Percentiles rank a stretch among this genome's conserved stretches.
phyloP scores from a whole-genome alignment of 2,888 invertebrate species.

The Stenotaenia linearis region DNA sequence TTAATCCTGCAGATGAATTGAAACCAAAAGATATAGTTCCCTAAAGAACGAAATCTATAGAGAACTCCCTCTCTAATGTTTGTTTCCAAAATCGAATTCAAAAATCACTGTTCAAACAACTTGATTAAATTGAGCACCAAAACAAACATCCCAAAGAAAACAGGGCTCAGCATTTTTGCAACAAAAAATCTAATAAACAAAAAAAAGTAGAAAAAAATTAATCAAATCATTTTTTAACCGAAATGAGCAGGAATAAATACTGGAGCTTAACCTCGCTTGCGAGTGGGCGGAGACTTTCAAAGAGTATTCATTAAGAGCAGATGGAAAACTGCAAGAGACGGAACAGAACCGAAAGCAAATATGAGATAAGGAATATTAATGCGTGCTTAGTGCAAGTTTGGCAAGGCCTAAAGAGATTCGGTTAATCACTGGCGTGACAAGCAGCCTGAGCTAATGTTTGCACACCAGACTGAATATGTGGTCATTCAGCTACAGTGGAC shows the following conservation, averaged over 20 bases:
- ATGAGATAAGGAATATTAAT: slow-evolving; percentile 14
- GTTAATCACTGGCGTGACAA: background rate
- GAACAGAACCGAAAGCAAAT: background rate
- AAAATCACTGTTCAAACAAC: background rate
- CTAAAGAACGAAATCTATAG: background rate
- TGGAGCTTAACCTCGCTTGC: background rate
- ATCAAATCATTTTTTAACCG: background rate
- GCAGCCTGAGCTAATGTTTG: background rate
- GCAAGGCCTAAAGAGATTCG: slow-evolving; percentile 14
- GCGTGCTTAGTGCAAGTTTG: background rate
- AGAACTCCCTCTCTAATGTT: background rate
- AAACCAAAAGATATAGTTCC: slow-evolving; percentile 22
- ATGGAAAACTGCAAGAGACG: background rate
- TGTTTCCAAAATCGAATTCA: background rate
- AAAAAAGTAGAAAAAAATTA: background rate
- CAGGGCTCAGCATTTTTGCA: background rate
- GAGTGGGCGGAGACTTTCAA: background rate
- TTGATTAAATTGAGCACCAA: background rate
- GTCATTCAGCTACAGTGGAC: background rate
- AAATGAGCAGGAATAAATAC: background rate
- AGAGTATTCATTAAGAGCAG: slow-evolving; percentile 7
- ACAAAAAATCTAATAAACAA: background rate
- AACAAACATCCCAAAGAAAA: background rate
- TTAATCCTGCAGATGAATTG: slow-evolving; percentile 14
- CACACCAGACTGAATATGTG: background rate